phyloP scores from a whole-genome alignment of 2,888 invertebrate genomes.

The Merodon equestris region DNA sequence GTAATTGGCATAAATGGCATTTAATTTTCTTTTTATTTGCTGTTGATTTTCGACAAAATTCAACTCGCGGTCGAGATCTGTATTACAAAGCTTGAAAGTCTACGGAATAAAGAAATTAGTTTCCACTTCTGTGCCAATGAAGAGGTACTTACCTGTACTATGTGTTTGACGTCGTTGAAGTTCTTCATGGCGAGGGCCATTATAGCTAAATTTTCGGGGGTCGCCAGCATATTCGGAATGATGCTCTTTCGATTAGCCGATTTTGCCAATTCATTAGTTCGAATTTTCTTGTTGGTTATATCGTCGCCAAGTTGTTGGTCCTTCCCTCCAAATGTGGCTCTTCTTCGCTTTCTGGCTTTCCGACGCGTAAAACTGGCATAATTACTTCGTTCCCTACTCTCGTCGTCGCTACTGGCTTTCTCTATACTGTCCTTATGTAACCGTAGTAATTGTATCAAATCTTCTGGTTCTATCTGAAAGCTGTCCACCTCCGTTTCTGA shows the following conservation, averaged over 20 bases:
- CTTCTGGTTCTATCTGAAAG: constrained; percentile 73
- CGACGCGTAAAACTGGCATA: constrained; percentile 74
- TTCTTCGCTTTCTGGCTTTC: constrained; percentile 73
- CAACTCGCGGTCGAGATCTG: constrained; percentile 84
- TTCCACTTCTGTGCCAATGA: neutral
- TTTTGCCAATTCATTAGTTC: constrained; percentile 26
- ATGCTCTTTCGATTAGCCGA: constrained; percentile 70
- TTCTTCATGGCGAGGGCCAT: constrained; percentile 87
- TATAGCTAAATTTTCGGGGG: constrained; percentile 87
- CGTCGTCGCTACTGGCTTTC: constrained; percentile 76
- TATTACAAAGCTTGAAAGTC: constrained; percentile 85
- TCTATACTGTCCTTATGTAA: constrained; percentile 73
- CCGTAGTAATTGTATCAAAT: constrained; percentile 74
- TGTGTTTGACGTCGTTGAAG: constrained; percentile 87
- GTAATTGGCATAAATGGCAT: constrained; percentile 75
- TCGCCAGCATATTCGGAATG: constrained; percentile 83
- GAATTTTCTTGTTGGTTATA: constrained; percentile 13
- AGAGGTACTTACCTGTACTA: constrained; percentile 85
- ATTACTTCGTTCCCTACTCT: constrained; percentile 73
- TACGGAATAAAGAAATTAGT: constrained; percentile 74
- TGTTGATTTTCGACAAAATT: constrained; percentile 84
- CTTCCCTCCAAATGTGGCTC: constrained; percentile 74
- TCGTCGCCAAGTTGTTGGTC: constrained; percentile 43
- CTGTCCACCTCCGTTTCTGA: constrained; percentile 62
- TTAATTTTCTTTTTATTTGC: constrained; percentile 75